A percentile compares a stretch with the other conserved stretches of the same genome.
These are phyloP conservation scores for Sylvicapra grimmia DNA, from an alignment of 2,113 vertebrate genomes.

Conservation along the genomic window DNA sequence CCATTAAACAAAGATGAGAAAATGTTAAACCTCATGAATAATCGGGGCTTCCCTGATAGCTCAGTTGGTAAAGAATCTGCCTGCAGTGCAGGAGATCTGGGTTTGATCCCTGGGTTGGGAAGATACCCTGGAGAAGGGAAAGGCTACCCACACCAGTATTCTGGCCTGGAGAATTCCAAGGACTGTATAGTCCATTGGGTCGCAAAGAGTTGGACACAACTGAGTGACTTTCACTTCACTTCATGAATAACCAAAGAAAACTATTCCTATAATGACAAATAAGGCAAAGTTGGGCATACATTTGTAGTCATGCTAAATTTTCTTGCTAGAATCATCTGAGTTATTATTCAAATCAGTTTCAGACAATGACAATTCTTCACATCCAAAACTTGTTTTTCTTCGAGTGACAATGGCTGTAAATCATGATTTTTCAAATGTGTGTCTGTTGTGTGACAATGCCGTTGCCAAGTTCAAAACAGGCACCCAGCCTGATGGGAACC, in stretches of 20 bases:
- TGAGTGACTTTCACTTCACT: not conserved
- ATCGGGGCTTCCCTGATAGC: not conserved
- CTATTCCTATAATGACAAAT: not conserved
- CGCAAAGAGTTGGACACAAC: not conserved
- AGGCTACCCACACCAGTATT: not conserved
- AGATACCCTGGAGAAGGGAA: not conserved
- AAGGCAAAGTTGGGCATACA: not conserved
- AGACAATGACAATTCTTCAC: conserved; percentile 41
- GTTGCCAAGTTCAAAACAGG: not conserved
- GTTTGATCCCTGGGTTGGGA: not conserved
- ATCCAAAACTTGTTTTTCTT: conserved; percentile 33
- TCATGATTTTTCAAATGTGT: conserved; percentile 10
- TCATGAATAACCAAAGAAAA: not conserved
- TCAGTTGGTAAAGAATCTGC: not conserved
- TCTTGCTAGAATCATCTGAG: not conserved
- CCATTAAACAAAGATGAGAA: not conserved
- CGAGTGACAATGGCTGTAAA: not conserved
- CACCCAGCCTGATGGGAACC: conserved; percentile 33
- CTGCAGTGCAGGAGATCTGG: not conserved
- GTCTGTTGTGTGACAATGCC: not conserved
- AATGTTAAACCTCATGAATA: not conserved
- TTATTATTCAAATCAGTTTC: not conserved
- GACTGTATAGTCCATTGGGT: not conserved
- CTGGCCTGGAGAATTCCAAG: not conserved
- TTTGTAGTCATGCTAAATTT: not conserved